Evolutionary conservation across 2,113 vertebrate species (phyloP).

Genomic region (Xyliphius kryptos): DNA sequence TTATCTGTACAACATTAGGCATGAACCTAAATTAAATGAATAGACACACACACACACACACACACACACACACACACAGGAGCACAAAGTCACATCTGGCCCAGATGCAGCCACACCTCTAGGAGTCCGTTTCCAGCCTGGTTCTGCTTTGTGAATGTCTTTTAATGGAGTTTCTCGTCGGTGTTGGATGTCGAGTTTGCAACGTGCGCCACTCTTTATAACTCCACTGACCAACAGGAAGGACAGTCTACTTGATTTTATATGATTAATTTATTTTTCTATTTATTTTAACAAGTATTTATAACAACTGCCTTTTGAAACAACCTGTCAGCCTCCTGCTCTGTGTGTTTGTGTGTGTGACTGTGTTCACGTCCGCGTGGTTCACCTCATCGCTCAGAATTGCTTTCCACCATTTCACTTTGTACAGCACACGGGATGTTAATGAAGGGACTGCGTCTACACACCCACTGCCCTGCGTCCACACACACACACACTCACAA

Average conservation of each 20-base stretch:
- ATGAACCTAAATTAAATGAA: conserved; percentile 20
- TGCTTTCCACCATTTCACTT: conserved; percentile 2
- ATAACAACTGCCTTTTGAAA: conserved; percentile 41
- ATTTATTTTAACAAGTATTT: conserved; percentile 41
- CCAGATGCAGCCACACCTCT: not conserved
- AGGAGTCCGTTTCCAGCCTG: conserved; percentile 8
- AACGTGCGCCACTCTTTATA: conserved; percentile 16
- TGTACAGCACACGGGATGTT: conserved; percentile 1
- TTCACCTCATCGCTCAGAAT: not conserved
- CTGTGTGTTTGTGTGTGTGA: conserved; percentile 16
- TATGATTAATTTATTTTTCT: conserved; percentile 40
- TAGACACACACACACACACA: conserved; percentile 31
- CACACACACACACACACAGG: conserved; percentile 18
- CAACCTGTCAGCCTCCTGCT: conserved; percentile 10
- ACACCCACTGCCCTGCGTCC: not conserved
- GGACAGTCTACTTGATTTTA: conserved; percentile 30
- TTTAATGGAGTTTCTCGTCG: conserved; percentile 13
- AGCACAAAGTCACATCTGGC: not conserved
- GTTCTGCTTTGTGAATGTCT: conserved; percentile 37
- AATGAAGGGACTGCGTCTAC: not conserved
- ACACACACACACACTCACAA: not conserved
- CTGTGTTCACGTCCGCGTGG: conserved; percentile 27
- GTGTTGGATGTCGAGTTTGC: conserved; percentile 14
- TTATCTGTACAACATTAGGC: conserved; percentile 11
- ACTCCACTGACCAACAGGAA: conserved; percentile 37